Base-by-base conservation (phyloP, 2,888 invertebrate species). In the Eristalinus sepulchralis region DNA sequence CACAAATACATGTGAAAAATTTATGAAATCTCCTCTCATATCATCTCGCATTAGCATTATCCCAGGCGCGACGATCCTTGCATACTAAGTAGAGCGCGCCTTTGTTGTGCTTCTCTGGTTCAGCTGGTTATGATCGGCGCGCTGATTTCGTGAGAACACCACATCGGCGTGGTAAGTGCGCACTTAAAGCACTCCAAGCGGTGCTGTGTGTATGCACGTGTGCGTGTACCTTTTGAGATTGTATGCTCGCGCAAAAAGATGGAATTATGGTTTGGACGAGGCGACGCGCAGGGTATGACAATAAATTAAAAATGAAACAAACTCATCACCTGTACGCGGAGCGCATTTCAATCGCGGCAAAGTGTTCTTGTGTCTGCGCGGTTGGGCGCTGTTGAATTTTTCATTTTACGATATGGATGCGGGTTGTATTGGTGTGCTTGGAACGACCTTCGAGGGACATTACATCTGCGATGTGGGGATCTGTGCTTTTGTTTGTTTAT, bases 261-360 rank as follows among this genome's bases (percentile, higher is more conserved):
- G 76, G 57, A 67, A 33, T 79, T 67, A 77, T 67, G 33, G 73
- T 62, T 36, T 27, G 20, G 24, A 75, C 31, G 70, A 3, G 24
- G 13, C 57, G 13, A 24, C 39, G 13, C 11, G 13, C 39, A 39
- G 17, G 31, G 66, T 55, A 79, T 79, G 78, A 75, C 83, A 78
- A 86, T 86, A 86, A 86, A 86, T 86, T 86, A 83, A 86, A 86
- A 83, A 86, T 83, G 83, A 86, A 86, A 86, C 86, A 78, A 75
- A 86, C 86, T 86, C 86, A 83, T 86, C 86, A 86, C 83, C 86
- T 86, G 78, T 62, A 86, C 86, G 79, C 75, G 71, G 13, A 57
- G 62, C 17, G 86, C 83, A 86, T 86, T 79, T 86, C 55, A 86
- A 85, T 85, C 81, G 64, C 55, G 62, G 17, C 68, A 73, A 62